Evolutionary conservation across 1,140 invertebrate genomes (phyloP).

Genomic region (Drosophila littoralis): DNA sequence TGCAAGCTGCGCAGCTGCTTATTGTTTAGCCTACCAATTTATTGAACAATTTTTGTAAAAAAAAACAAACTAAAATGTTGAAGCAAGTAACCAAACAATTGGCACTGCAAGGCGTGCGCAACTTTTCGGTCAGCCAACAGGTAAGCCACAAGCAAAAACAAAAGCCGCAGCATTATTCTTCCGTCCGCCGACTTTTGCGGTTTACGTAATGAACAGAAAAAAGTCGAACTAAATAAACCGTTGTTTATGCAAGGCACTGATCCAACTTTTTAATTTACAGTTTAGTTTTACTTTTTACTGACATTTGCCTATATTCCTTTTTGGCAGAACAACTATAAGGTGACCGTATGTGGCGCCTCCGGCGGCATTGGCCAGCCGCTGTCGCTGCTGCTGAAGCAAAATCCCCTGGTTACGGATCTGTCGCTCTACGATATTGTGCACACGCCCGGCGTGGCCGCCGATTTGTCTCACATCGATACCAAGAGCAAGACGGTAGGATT

Average conservation of each 20-base stretch:
- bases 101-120: constrained; percentile 80
- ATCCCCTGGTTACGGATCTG: constrained; percentile 92
- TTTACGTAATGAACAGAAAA: constrained; percentile 62
- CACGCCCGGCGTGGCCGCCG: constrained; percentile 98
- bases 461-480: constrained; percentile 98
- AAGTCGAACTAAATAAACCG: not conserved
- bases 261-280: not conserved
- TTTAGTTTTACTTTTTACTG: not conserved
- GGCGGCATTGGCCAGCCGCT: constrained; percentile 99
- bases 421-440: constrained; percentile 98
- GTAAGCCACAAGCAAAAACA: constrained; percentile 47
- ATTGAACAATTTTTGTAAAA: constrained; percentile 55
- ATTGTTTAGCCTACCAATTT: constrained; percentile 53
- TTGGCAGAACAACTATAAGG: constrained; percentile 88
- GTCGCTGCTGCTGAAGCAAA: constrained; percentile 97
- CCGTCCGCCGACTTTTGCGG: constrained; percentile 14
- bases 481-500: constrained; percentile 92
- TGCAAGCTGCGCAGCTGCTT: constrained; percentile 53
- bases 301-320: not conserved
- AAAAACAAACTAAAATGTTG: constrained; percentile 66
- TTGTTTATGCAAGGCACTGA: not conserved
- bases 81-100: constrained; percentile 83
- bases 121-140: constrained; percentile 77
- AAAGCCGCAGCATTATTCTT: not conserved
- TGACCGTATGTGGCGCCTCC: constrained; percentile 97